A percentile compares a stretch with the other conserved stretches of the same genome.
Evolutionary conservation across 2,888 invertebrate genomes (phyloP).

Genomic region (Cantharis flavilabris): DNA sequence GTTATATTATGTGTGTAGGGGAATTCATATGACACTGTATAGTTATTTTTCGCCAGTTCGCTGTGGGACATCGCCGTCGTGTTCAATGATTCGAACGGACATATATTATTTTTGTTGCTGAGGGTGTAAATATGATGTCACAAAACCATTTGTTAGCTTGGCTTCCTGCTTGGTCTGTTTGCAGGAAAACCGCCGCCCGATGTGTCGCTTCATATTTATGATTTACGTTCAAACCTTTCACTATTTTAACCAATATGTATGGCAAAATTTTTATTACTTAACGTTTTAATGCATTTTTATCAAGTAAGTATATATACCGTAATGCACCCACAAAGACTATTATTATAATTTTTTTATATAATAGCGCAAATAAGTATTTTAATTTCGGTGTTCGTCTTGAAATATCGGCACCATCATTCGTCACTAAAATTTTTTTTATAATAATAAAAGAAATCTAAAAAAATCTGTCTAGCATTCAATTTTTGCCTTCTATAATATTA

Average conservation of each 20-base stretch:
- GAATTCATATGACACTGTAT: slow-evolving; percentile 29
- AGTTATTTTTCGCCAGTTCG: slow-evolving; percentile 39
- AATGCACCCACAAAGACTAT: no score
- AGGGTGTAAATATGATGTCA: slow-evolving; percentile 56
- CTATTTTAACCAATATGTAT: slow-evolving; percentile 18
- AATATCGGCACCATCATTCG: no score
- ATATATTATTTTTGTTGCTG: slow-evolving; percentile 56
- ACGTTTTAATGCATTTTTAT: neutral
- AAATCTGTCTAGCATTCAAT: no score
- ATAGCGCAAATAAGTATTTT: neutral
- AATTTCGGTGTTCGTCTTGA: neutral
- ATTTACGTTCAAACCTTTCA: slow-evolving; percentile 31
- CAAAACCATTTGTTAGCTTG: slow-evolving; percentile 54
- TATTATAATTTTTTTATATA: no score
- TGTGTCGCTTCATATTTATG: slow-evolving; percentile 56
- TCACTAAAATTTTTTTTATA: neutral
- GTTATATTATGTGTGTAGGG: slow-evolving; percentile 24
- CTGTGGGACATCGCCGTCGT: slow-evolving; percentile 48
- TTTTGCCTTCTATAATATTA: no score
- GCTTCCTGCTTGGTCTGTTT: slow-evolving; percentile 51
- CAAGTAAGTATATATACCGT: neutral
- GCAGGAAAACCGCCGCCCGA: slow-evolving; percentile 55
- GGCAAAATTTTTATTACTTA: neutral
- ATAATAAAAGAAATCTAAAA: neutral
- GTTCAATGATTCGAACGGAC: slow-evolving; percentile 56